A percentile compares a stretch with the other conserved stretches of the same genome.
Conservation (phyloP, 2,797 vertebrate genomes). For the Takifugu rubripes region DNA sequence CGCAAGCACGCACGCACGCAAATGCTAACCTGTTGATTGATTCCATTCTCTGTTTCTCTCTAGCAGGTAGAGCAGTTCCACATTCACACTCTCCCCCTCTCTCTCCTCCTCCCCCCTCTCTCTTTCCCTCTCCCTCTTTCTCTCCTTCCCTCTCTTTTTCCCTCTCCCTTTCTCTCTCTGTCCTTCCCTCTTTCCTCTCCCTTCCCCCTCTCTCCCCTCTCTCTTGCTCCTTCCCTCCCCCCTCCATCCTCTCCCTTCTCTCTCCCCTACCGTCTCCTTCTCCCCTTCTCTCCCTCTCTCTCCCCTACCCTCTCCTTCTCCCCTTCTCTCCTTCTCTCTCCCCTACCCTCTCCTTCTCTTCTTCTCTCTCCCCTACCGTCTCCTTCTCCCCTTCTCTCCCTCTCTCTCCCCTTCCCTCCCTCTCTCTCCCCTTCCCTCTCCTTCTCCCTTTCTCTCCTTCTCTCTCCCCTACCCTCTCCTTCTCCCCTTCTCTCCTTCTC, state of each 20-base stretch:
- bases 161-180: no score
- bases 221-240: no score
- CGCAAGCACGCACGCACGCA: neutral
- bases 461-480: neutral
- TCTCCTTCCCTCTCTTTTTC: neutral
- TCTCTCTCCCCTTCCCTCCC: neutral
- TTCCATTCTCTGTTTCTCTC: constrained; percentile 6
- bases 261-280: no score
- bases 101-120: neutral
- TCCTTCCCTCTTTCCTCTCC: no score
- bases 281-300: no score
- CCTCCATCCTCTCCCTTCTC: no score
- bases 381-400: neutral
- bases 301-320: neutral
- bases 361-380: neutral
- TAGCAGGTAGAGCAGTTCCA: neutral
- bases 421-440: neutral
- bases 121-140: neutral
- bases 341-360: neutral
- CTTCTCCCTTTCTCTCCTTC: neutral
- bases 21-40: constrained; percentile 11
- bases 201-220: no score
- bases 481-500: neutral
- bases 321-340: neutral
- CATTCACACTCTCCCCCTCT: neutral